A percentile compares a stretch with the other conserved stretches of the same genome.
Evolutionary conservation across 1,140 invertebrate species (phyloP).

Genomic region (Pseudoatta argentina): DNA sequence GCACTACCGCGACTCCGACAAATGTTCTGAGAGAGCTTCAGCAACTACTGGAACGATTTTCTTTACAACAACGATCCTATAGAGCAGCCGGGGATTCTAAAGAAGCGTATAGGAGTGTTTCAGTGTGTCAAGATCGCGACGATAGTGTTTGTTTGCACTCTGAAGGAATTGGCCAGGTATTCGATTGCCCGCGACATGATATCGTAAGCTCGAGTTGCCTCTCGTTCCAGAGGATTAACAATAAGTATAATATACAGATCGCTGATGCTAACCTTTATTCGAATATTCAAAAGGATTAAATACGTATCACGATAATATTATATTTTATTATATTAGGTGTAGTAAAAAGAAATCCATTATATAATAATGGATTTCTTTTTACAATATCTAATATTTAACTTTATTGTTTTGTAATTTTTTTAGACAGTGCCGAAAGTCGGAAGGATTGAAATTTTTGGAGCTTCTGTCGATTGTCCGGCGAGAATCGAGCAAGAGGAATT

Average conservation of each 20-base stretch:
- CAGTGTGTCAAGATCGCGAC: slow-evolving; percentile 88
- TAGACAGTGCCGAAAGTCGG: slow-evolving; percentile 78
- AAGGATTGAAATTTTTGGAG: slow-evolving; percentile 57
- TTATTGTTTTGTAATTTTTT: neutral
- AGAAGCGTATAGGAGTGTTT: slow-evolving; percentile 88
- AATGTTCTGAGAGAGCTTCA: slow-evolving; percentile 89
- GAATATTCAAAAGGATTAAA: neutral
- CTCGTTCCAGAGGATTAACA: too few relatives aligned
- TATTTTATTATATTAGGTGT: too few relatives aligned
- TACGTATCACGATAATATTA: too few relatives aligned
- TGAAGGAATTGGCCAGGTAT: slow-evolving; percentile 87
- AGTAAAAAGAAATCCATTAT: too few relatives aligned
- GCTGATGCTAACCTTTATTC: neutral
- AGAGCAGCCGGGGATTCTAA: slow-evolving; percentile 89
- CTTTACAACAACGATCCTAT: slow-evolving; percentile 92
- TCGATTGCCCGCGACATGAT: neutral
- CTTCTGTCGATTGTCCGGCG: slow-evolving; percentile 71
- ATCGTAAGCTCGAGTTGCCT: neutral
- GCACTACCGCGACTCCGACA: slow-evolving; percentile 90
- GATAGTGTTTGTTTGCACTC: slow-evolving; percentile 87
- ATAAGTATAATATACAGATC: too few relatives aligned
- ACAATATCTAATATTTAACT: too few relatives aligned
- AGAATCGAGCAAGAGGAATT: slow-evolving; percentile 81
- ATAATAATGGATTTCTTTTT: too few relatives aligned
- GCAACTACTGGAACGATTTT: slow-evolving; percentile 93